A percentile compares a stretch with the other conserved stretches of the same genome.
Evolutionary conservation across 1,140 invertebrate species (phyloP).

Genomic region (Diplogasteroides magnus): DNA sequence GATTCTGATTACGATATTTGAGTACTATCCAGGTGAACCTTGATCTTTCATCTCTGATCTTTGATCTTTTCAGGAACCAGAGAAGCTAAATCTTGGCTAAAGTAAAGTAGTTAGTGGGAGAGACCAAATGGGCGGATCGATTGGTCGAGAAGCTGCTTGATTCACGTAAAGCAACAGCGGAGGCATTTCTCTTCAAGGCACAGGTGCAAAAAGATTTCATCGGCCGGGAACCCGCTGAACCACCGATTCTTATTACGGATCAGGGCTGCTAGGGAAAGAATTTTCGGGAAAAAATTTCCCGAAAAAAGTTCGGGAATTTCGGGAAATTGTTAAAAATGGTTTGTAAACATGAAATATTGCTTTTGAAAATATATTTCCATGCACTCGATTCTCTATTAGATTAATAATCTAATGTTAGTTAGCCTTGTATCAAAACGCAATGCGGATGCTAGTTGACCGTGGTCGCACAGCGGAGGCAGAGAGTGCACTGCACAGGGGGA

Average conservation of each 20-base stretch:
- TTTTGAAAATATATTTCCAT: too few relatives aligned
- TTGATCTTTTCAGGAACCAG: not conserved
- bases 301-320: too few relatives aligned
- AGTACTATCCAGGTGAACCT: not conserved
- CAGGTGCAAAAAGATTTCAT: not conserved
- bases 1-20: not conserved
- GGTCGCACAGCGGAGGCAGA: not conserved
- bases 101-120: not conserved
- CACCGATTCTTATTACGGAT: slow-evolving; percentile 67
- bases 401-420: too few relatives aligned
- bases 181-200: not conserved
- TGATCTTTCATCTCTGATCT: not conserved
- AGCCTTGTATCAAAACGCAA: too few relatives aligned
- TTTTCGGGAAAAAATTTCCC: too few relatives aligned
- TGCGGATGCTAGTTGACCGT: not conserved
- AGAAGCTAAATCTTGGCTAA: not conserved
- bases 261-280: too few relatives aligned
- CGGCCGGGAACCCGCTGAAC: slow-evolving; percentile 67
- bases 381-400: too few relatives aligned
- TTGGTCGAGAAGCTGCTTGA: not conserved
- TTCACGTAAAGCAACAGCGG: not conserved
- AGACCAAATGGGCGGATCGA: not conserved
- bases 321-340: too few relatives aligned
- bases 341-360: too few relatives aligned
- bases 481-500: not conserved